Percentiles rank a stretch among this genome's conserved stretches.
Conservation (phyloP, 2,113 vertebrate species). For the Osmerus mordax region DNA sequence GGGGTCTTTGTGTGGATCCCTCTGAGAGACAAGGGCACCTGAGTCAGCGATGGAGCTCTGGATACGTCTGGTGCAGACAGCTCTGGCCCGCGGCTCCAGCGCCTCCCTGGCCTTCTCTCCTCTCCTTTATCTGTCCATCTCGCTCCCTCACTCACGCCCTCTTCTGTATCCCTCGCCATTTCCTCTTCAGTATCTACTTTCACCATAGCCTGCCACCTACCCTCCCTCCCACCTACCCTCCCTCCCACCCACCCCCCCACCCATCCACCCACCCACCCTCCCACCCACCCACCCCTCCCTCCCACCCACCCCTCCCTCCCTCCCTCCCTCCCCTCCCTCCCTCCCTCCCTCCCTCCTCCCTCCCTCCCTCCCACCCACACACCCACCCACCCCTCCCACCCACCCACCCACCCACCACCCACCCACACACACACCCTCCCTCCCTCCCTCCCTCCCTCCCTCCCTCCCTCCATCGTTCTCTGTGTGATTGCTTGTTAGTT, state of each 20-base stretch:
- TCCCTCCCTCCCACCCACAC: too few relatives aligned
- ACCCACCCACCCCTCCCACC: too few relatives aligned
- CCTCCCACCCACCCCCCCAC: not conserved
- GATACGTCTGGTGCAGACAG: not conserved
- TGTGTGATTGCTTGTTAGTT: slow-evolving; percentile 65
- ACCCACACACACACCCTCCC: too few relatives aligned
- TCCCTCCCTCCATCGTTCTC: slow-evolving; percentile 14
- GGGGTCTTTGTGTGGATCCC: not conserved
- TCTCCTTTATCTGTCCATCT: not conserved
- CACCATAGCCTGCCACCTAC: not conserved
- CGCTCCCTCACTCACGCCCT: not conserved
- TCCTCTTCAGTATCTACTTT: not conserved
- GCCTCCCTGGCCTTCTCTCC: not conserved
- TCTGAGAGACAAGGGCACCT: slow-evolving; percentile 14
- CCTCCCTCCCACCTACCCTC: not conserved
- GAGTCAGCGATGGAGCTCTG: slow-evolving; percentile 7
- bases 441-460: not conserved
- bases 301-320: not conserved
- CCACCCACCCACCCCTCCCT: too few relatives aligned
- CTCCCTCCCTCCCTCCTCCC: too few relatives aligned
- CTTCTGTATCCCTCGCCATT: not conserved
- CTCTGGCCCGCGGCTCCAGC: slow-evolving; percentile 5
- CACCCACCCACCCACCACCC: too few relatives aligned
- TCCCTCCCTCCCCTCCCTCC: not conserved
- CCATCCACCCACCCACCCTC: too few relatives aligned